Base-by-base conservation (phyloP, 1,140 invertebrate species). In the Drosophila quadrilineata region DNA sequence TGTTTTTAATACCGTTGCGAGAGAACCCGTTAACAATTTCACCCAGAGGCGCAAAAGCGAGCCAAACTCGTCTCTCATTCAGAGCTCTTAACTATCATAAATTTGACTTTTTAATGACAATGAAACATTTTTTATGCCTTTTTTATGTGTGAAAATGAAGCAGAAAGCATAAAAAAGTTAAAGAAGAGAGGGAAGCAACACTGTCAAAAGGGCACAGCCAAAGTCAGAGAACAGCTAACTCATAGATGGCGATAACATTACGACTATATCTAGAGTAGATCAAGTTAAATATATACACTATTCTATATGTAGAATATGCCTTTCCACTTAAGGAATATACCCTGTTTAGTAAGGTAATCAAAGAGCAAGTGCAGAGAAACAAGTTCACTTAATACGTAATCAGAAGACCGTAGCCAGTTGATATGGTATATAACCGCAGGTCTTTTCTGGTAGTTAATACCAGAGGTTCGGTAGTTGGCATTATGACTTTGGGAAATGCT, bases 71-170 rank as follows among this genome's bases (percentile, higher is more conserved):
- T 48, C 21, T n/a, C 21, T 45, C 26, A 21, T 48, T 54, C 50
- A 40, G 43, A 33, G n/a, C n/a, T n/a, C 24, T 29, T 46, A 68
- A 76, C 63, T 35, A 73, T 58, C 65, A 77, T 84, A 85, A 85
- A 84, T 84, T 84, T 71, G 58, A 85, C 70, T 84, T 85, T 84
- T 85, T 85, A 84, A 84, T 84, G 79, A 71, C 76, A 75, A 74
- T 77, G 76, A 75, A 79, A 68, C 70, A 79, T 60, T 75, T 76
- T 75, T 84, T 38, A 85, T 70, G 66, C 58, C 33, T 67, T 63
- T 85, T 85, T 84, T 85, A 84, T 79, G 79, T 84, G 79, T 84
- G 79, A 84, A 84, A 85, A 85, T 79, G 59, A 73, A 60, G 71
- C 71, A 71, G 67, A 76, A 70, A 69, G 45, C 58, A 69, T 16